These are phyloP conservation scores for Drosophila koepferae DNA, from an alignment of 2,888 invertebrate genomes.

Conservation along the genomic window DNA sequence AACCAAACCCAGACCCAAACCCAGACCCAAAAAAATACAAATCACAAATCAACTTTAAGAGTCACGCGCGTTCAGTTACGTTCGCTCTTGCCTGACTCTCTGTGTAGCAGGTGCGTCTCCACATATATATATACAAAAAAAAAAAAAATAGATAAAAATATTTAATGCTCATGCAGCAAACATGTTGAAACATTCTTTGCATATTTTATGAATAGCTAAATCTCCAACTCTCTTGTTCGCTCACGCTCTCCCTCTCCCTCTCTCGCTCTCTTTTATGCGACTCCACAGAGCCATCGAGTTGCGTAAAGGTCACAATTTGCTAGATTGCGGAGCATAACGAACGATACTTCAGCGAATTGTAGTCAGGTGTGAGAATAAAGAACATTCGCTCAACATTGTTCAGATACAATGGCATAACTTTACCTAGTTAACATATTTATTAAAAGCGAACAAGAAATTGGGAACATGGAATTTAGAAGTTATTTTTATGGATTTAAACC, in stretches of 20 bases:
- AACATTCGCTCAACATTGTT: conserved; percentile 1
- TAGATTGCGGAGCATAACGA: conserved; percentile 7
- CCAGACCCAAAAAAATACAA: not conserved
- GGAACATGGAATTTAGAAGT: not conserved
- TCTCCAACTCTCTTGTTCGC: not conserved
- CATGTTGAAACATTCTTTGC: conserved; percentile 48
- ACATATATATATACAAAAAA: not conserved
- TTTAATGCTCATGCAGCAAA: conserved; percentile 25
- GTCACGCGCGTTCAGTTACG: conserved; percentile 52
- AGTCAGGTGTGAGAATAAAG: not conserved
- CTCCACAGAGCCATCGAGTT: conserved; percentile 16
- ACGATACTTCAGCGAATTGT: not conserved
- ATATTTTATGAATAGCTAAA: conserved; percentile 43
- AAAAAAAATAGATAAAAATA: conserved; percentile 12
- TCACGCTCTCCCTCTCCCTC: conserved; percentile 7
- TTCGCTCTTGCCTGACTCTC: conserved; percentile 22
- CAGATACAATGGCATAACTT: conserved; percentile 1
- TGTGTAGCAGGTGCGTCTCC: conserved; percentile 22
- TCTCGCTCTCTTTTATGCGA: conserved; percentile 20
- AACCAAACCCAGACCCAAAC: not conserved
- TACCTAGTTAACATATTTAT: not conserved
- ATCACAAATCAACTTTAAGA: conserved; percentile 48
- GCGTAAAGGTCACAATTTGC: conserved; percentile 47
- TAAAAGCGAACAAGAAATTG: not conserved
- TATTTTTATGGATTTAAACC: not conserved